A percentile compares a stretch with the other conserved stretches of the same genome.
These are phyloP conservation scores for Aelia acuminata DNA, from an alignment of 2,888 invertebrate species.

Conservation along the genomic window DNA sequence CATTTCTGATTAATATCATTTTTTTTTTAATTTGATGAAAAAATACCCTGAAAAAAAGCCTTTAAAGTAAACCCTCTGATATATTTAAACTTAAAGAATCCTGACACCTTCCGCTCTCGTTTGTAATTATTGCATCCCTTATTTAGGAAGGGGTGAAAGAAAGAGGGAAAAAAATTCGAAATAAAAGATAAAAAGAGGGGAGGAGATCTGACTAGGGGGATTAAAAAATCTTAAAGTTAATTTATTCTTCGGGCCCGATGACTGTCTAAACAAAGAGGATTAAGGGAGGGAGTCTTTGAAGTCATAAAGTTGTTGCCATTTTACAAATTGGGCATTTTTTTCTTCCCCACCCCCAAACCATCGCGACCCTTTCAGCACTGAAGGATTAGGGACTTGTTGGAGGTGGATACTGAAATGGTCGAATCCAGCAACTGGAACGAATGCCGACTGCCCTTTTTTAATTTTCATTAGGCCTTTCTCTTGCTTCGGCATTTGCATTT, in stretches of 20 bases:
- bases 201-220: constrained; percentile 28
- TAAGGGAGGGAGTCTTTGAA: constrained; percentile 52
- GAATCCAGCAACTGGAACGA: not conserved
- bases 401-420: not conserved
- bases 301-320: constrained; percentile 58
- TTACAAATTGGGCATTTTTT: constrained; percentile 57
- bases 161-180: not conserved
- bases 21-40: too few species aligned
- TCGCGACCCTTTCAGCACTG: constrained; percentile 24
- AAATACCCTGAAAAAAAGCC: not conserved
- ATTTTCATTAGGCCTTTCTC: constrained; percentile 13
- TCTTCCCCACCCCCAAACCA: not conserved
- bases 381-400: constrained; percentile 46
- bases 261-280: constrained; percentile 54
- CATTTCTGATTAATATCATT: too few species aligned
- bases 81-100: constrained; percentile 21
- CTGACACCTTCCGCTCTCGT: not conserved
- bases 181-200: constrained; percentile 28
- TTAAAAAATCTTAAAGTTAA: constrained; percentile 60
- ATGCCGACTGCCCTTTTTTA: constrained; percentile 4
- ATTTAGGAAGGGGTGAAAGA: not conserved
- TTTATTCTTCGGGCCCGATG: constrained; percentile 51
- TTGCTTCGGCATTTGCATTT: constrained; percentile 21
- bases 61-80: not conserved
- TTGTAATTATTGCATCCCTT: constrained; percentile 33